Conservation (phyloP, 64 coral and sea anemone genomes). For the Montipora sp. region DNA sequence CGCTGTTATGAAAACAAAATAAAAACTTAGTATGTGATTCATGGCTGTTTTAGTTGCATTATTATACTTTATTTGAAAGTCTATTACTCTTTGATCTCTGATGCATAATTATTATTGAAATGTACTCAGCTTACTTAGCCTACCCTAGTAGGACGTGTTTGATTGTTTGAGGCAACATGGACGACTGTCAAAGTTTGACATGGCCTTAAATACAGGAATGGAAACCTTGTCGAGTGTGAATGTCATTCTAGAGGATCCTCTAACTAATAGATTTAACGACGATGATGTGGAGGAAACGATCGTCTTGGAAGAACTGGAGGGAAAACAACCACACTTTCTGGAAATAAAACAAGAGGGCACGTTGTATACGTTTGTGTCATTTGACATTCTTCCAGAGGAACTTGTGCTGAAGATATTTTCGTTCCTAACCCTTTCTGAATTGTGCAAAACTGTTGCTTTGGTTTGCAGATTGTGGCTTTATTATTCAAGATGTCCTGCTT, state of each 20-base stretch:
- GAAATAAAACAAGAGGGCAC: neutral
- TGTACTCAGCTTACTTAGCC: neutral
- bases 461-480: slow-evolving; percentile 84
- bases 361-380: neutral
- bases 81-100: too few relatives aligned
- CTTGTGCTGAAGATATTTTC: slow-evolving; percentile 83
- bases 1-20: neutral
- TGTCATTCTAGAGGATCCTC: neutral
- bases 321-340: neutral
- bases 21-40: too few relatives aligned
- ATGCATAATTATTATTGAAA: too few relatives aligned
- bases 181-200: too few relatives aligned
- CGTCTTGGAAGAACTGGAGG: slow-evolving; percentile 18
- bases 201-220: neutral
- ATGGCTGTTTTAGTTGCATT: too few relatives aligned
- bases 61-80: too few relatives aligned
- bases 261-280: neutral
- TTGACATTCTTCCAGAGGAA: slow-evolving; percentile 85
- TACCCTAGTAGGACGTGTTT: neutral
- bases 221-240: neutral
- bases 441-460: slow-evolving; percentile 55
- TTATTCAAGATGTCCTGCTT: slow-evolving; percentile 68
- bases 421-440: slow-evolving; percentile 71
- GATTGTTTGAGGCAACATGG: neutral
- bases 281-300: slow-evolving; percentile 59